A percentile compares a stretch with the other conserved stretches of the same genome.
Evolutionary conservation across 2,113 vertebrate species (phyloP).

Genomic region (Hemicordylus capensis): DNA sequence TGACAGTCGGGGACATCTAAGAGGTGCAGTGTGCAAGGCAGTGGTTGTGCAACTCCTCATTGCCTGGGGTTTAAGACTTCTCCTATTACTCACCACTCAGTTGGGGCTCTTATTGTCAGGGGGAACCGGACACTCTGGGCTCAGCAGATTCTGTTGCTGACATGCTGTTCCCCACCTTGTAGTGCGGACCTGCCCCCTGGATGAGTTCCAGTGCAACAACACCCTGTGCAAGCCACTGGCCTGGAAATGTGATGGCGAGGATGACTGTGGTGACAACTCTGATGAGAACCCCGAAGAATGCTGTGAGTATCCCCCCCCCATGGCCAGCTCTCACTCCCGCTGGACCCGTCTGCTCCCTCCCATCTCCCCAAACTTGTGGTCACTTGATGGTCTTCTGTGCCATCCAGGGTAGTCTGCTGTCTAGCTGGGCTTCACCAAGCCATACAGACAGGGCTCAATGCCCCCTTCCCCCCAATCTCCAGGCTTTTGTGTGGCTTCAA

Average conservation of each 20-base stretch:
- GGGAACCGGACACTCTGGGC: not conserved
- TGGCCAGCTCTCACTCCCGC: not conserved
- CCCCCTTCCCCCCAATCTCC: not conserved
- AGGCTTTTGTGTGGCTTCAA: not conserved
- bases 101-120: not conserved
- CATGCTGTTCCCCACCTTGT: not conserved
- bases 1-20: not conserved
- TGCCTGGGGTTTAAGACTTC: not conserved
- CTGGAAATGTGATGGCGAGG: slow-evolving; percentile 96
- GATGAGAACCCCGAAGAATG: slow-evolving; percentile 93
- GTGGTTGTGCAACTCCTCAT: not conserved
- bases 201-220: slow-evolving; percentile 98
- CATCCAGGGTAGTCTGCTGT: not conserved
- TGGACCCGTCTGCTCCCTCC: too few species aligned
- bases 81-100: not conserved
- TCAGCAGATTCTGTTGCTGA: not conserved
- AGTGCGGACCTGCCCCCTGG: slow-evolving; percentile 89
- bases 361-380: rapidly evolving
- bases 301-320: slow-evolving; percentile 74
- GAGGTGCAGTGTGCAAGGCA: not conserved
- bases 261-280: slow-evolving; percentile 96
- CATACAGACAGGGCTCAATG: not conserved
- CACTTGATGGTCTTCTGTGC: not conserved
- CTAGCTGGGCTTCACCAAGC: not conserved
- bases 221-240: slow-evolving; percentile 93